Evolutionary conservation across 2,888 invertebrate genomes (phyloP), one percentile per base, ranked within the genome.

Genomic region (Hemaris fuciformis): DNA sequence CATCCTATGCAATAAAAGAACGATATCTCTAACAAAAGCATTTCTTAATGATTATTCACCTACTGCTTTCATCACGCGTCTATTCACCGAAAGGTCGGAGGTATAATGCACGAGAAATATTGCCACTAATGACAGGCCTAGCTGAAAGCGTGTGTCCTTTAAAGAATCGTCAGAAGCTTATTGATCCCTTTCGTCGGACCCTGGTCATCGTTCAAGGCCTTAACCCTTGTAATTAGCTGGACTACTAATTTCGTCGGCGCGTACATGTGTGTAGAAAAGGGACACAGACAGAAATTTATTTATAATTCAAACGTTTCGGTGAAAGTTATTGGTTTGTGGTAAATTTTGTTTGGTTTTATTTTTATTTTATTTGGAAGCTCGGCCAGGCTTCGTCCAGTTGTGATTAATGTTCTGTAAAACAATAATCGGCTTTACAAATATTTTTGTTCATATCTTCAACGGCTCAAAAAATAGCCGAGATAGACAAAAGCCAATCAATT

Each of bases 91-190:
- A 75, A 67, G 68, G 64, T 67, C 64, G 73, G 71, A 73, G 71
- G 61, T 59, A 60, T 73, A 81, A 83, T 76, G 85, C 83, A 79
- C 70, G 76, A 74, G 76, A 83, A 87, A 85, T 85, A 83, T 84
- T 80, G 80, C 77, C 69, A 73, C 82, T 88, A 89, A 88, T 88
- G 87, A 86, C 84, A 85, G 82, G 76, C 79, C 73, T 71, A 73
- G 74, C 72, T 70, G 70, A 64, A 71, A 72, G 67, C 79, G 76
- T 77, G 76, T 77, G 77, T 79, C 76, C 77, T 70, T 69, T 76
- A 81, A 86, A 88, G 87, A 88, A 89, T 84, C 77, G 78, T 82
- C 80, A 81, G 78, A 77, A 89, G 87, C 84, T 84, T 85, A 83
- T 84, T 84, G 81, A 79, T 81, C 82, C 87, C 83, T 85, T 85